Percentiles rank a stretch among this genome's conserved stretches.
Conservation (phyloP, 2,888 invertebrate species). For the Lamellibrachia satsuma region DNA sequence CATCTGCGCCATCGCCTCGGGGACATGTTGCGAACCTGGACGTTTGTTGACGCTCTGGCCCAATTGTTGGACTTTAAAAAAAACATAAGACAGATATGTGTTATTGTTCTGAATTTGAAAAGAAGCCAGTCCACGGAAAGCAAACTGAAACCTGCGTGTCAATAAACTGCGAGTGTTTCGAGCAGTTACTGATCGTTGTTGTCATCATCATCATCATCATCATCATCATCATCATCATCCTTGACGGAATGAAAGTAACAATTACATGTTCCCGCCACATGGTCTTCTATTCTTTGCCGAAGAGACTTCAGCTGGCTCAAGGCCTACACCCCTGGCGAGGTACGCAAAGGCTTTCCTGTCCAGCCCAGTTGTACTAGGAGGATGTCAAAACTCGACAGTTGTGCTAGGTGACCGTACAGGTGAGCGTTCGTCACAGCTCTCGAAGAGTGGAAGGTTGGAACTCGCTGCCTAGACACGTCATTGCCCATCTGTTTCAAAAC, state of each 20-base stretch:
- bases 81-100: not conserved
- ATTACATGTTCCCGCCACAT: not conserved
- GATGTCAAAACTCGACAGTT: not conserved
- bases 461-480: too few species aligned
- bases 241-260: not conserved
- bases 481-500: too few species aligned
- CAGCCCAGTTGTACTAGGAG: not conserved
- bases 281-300: not conserved
- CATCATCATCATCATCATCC: not conserved
- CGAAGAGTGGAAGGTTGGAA: too few species aligned
- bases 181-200: too few species aligned
- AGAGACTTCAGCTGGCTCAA: not conserved
- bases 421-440: too few species aligned
- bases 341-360: not conserved
- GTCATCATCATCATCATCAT: not conserved
- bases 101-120: not conserved
- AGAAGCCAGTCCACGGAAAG: not conserved
- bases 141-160: not conserved
- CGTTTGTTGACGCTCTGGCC: not conserved
- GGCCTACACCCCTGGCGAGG: not conserved
- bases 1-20: not conserved
- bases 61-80: not conserved
- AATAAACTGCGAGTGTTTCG: not conserved
- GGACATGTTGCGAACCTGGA: not conserved
- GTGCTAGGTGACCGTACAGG: not conserved